Percentiles rank a stretch among this genome's conserved stretches.
Evolutionary conservation across 2,888 invertebrate genomes (phyloP).

Genomic region (Macaria liturata): DNA sequence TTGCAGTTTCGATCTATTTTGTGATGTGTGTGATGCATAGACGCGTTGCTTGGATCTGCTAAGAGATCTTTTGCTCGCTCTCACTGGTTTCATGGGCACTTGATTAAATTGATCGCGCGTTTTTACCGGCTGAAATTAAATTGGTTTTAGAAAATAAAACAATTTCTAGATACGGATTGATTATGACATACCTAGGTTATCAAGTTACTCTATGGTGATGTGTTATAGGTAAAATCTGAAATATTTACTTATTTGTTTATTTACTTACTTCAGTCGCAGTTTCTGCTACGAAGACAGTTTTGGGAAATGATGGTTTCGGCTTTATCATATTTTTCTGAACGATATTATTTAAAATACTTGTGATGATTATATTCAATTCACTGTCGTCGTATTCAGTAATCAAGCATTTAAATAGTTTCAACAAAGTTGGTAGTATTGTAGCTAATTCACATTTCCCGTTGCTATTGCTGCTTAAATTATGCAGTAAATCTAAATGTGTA

Average conservation of each 20-base stretch:
- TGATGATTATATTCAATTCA: slow-evolving; percentile 64
- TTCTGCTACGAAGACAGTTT: slow-evolving; percentile 43
- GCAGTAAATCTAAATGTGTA: slow-evolving; percentile 57
- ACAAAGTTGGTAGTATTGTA: slow-evolving; percentile 46
- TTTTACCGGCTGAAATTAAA: slow-evolving; percentile 50
- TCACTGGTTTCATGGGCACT: slow-evolving; percentile 39
- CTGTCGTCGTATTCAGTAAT: slow-evolving; percentile 64
- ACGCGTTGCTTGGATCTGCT: background rate
- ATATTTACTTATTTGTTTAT: too few relatives aligned
- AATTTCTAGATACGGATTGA: too few relatives aligned
- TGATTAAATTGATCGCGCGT: slow-evolving; percentile 55
- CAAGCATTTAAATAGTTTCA: slow-evolving; percentile 56
- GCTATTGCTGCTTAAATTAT: slow-evolving; percentile 50
- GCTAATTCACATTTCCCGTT: slow-evolving; percentile 52
- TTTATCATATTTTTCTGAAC: slow-evolving; percentile 47
- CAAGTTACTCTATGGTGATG: too few relatives aligned
- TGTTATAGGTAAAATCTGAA: too few relatives aligned
- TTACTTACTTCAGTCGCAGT: slow-evolving; percentile 59
- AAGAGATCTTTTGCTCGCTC: background rate
- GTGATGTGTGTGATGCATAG: background rate
- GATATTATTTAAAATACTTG: slow-evolving; percentile 62
- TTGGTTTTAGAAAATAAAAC: background rate
- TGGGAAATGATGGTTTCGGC: slow-evolving; percentile 32
- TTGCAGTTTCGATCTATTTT: slow-evolving; percentile 2
- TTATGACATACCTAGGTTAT: too few relatives aligned